Conservation (phyloP, 1,140 invertebrate genomes). For the Zaprionus ghesquierei region DNA sequence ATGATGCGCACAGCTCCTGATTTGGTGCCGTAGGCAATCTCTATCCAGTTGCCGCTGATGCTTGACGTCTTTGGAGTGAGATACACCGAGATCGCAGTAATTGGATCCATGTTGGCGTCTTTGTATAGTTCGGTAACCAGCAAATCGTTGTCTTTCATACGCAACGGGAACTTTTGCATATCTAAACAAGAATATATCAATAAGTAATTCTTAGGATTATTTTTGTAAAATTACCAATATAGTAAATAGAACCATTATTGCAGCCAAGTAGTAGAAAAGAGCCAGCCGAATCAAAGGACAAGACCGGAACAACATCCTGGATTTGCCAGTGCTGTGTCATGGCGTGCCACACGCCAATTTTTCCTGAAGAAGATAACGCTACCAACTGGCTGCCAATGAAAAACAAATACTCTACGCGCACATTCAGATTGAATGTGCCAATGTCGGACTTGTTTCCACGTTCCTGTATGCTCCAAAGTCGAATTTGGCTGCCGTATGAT, state of each 20-base stretch:
- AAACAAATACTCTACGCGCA: slow-evolving; percentile 96
- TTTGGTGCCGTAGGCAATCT: slow-evolving; percentile 99
- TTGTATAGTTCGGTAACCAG: slow-evolving; percentile 98
- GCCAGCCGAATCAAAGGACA: slow-evolving; percentile 97
- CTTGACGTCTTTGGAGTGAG: slow-evolving; percentile 97
- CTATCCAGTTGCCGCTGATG: slow-evolving; percentile 99
- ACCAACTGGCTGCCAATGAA: slow-evolving; percentile 99
- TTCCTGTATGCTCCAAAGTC: slow-evolving; percentile 95
- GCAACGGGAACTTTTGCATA: slow-evolving; percentile 99
- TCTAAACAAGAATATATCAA: slow-evolving; percentile 85
- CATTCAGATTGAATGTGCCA: slow-evolving; percentile 95
- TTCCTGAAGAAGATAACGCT: slow-evolving; percentile 95
- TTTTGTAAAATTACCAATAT: slow-evolving; percentile 89
- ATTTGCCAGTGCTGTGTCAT: slow-evolving; percentile 99
- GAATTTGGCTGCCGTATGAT: slow-evolving; percentile 92
- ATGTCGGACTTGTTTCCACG: slow-evolving; percentile 90
- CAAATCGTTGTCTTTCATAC: slow-evolving; percentile 99
- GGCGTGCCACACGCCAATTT: slow-evolving; percentile 99
- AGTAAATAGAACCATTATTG: slow-evolving; percentile 98
- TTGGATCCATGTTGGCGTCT: slow-evolving; percentile 96
- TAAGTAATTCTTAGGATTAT: slow-evolving; percentile 1
- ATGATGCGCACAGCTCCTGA: slow-evolving; percentile 98
- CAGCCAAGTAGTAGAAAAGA: slow-evolving; percentile 97
- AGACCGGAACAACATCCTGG: slow-evolving; percentile 96
- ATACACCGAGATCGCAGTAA: slow-evolving; percentile 99